A percentile compares a stretch with the other conserved stretches of the same genome.
Evolutionary conservation across 2,113 vertebrate genomes (phyloP).

Genomic region (Notechis scutatus): DNA sequence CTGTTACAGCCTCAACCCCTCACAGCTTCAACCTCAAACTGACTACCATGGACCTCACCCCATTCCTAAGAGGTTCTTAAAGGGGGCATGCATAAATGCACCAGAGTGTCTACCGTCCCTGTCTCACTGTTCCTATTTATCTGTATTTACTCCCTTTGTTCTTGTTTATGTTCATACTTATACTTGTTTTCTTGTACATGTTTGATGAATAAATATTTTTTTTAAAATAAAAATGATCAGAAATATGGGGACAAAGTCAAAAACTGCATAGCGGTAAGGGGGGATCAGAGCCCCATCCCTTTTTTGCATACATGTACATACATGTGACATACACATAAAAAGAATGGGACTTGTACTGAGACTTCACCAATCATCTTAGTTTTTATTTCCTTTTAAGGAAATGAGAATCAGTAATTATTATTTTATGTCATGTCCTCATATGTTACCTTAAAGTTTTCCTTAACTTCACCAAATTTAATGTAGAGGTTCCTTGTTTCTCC

Average conservation of each 20-base stretch:
- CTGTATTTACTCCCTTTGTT: too few species aligned
- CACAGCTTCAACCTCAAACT: too few species aligned
- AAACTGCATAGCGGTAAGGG: not conserved
- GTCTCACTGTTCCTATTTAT: too few species aligned
- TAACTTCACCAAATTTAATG: not conserved
- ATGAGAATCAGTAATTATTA: not conserved
- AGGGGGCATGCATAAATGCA: too few species aligned
- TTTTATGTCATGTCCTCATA: not conserved
- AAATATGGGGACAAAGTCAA: not conserved
- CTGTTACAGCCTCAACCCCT: too few species aligned
- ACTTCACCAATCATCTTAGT: not conserved
- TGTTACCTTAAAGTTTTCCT: not conserved
- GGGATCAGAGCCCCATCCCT: not conserved
- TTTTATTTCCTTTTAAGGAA: not conserved
- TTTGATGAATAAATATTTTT: too few species aligned
- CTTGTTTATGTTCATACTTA: too few species aligned
- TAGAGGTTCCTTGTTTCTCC: not conserved
- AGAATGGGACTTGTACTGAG: not conserved
- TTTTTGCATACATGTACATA: not conserved
- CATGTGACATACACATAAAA: not conserved
- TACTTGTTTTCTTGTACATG: too few species aligned
- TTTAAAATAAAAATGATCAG: not conserved
- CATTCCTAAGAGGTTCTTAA: too few species aligned
- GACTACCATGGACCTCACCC: too few species aligned
- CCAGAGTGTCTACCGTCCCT: too few species aligned